phyloP scores from a whole-genome alignment of 2,797 vertebrate species.

The Enteromius thamalakanensis region DNA sequence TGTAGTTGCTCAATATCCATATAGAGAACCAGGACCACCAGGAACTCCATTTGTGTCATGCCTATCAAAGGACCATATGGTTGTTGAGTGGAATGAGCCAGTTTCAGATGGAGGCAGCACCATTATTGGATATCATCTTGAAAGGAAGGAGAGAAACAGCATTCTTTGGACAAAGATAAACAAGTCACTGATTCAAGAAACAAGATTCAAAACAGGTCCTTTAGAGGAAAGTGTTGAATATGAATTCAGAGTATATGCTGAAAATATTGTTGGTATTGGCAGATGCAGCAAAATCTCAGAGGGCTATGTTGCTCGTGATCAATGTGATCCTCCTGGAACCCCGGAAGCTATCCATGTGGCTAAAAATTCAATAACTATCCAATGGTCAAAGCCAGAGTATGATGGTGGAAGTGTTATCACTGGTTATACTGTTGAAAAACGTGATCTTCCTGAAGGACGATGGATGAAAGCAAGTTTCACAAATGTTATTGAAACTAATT shows the following conservation, averaged over 20 bases:
- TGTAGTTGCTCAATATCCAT: constrained; percentile 94
- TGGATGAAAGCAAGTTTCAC: constrained; percentile 98
- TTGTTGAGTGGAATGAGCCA: constrained; percentile 96
- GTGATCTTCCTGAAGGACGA: constrained; percentile 95
- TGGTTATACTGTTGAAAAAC: constrained; percentile 95
- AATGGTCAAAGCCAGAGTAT: constrained; percentile 96
- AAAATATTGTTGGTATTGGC: constrained; percentile 97
- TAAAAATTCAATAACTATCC: constrained; percentile 90
- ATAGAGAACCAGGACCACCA: constrained; percentile 95
- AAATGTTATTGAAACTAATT: constrained; percentile 96
- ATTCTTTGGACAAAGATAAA: constrained; percentile 97
- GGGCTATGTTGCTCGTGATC: constrained; percentile 92
- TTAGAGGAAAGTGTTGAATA: constrained; percentile 97
- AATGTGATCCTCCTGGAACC: constrained; percentile 93
- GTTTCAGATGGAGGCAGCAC: constrained; percentile 91
- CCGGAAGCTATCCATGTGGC: constrained; percentile 92
- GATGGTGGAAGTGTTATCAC: constrained; percentile 96
- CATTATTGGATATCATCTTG: constrained; percentile 95
- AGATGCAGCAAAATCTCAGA: constrained; percentile 96
- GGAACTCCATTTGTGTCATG: constrained; percentile 92
- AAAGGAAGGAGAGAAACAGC: constrained; percentile 97
- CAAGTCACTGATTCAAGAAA: constrained; percentile 92
- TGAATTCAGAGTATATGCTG: constrained; percentile 94
- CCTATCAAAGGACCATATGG: constrained; percentile 90
- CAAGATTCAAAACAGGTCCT: constrained; percentile 88